Evolutionary conservation across 1,140 invertebrate species (phyloP), one percentile per base, ranked within the genome.

Genomic region (Lutraria rhynchaena): DNA sequence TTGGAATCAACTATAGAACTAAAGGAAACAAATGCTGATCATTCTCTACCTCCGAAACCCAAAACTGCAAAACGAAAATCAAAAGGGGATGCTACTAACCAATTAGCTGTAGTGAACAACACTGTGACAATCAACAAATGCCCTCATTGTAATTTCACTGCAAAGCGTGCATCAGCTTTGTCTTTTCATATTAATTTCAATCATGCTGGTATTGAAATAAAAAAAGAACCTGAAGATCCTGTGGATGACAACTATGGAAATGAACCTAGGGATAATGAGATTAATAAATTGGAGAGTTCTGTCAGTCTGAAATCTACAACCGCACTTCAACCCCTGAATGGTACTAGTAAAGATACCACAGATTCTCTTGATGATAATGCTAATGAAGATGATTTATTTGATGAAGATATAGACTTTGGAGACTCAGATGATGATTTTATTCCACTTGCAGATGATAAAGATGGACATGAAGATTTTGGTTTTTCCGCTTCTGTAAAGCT

Each of bases 111-210:
- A 55, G 19, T 35, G 29, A 31, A 71, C 17, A 15, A 33, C 27
- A 35, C 22, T 5, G 41, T 31, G 29, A 37, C 17, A 4, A 41
- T 37, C 9, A 53, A 71, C 24, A 71, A 61, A 75, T 77, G 75
- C 33, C 75, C 75, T 24, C 49, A 77, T 24, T 77, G 75, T 67
- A 22, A 41, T 55, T 77, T 77, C 22, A 35, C 31, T 53, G 60
- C 60, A 5, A 77, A 33, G 55, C 49, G 75, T 37, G 49, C 75
- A 22, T 63, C 75, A 1, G 75, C 75, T 31, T 31, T 77, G 31
- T 17, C 61, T 24, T 77, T 77, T 24, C 75, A 77, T 29, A 67
- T 77, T 29, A 65, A 77, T 35, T 51, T 77, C 13, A 77, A 77
- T 29, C 75, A 75, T 75, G 53, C 37, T 1, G 33, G 65, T 51